Percentiles rank a stretch among this genome's conserved stretches.
phyloP scores from a whole-genome alignment of 2,113 vertebrate species.

The Neopipo cinnamomea region DNA sequence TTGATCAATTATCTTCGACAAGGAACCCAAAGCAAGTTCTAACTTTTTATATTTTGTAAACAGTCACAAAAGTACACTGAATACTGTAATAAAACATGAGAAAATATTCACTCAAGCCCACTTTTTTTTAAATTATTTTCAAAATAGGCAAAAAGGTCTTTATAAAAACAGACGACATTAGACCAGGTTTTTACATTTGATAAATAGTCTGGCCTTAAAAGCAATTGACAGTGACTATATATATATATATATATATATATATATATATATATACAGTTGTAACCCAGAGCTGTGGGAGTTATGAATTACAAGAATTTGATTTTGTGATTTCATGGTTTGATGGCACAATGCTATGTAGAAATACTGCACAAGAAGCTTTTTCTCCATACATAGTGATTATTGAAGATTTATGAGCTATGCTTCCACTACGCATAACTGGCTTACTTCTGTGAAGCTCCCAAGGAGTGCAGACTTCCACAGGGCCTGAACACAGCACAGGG shows the following conservation, averaged over 20 bases:
- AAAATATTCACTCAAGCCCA: neutral
- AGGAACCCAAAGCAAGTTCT: neutral
- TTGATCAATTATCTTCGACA: neutral
- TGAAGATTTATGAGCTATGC: conserved; percentile 35
- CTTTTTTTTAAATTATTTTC: neutral
- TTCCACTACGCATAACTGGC: neutral
- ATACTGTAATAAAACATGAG: neutral
- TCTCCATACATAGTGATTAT: neutral
- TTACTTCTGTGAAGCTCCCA: neutral
- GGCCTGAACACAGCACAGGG: neutral
- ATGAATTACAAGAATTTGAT: conserved; percentile 56
- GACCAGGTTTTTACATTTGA: neutral
- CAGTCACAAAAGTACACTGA: neutral
- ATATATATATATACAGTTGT: neutral
- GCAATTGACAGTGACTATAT: neutral
- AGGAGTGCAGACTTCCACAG: neutral
- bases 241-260: no score
- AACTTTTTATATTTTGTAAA: neutral
- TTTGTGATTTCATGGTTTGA: neutral
- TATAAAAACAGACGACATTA: neutral
- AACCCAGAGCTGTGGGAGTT: conserved; percentile 24
- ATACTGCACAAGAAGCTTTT: conserved; percentile 52
- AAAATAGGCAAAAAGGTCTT: neutral
- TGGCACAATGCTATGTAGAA: neutral
- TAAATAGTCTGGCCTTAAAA: neutral